Base-by-base conservation (phyloP, 2,888 invertebrate species). In the Clistopyga incitator region DNA sequence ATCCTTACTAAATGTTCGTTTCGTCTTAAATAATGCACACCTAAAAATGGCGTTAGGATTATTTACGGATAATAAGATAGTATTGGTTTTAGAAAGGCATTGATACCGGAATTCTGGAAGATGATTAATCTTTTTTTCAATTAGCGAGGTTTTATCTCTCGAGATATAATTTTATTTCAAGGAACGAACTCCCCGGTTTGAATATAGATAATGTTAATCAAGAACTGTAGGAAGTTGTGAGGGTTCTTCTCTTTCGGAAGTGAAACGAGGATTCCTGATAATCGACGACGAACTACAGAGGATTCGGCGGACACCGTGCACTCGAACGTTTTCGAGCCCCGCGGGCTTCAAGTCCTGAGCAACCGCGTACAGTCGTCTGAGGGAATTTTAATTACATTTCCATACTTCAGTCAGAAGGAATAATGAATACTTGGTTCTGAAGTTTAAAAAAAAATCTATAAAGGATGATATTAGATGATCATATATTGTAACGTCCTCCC, bases 221-320 rank as follows among this genome's bases (percentile, higher is more conserved):
- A 38, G 10, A 10, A 10, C 10, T 10, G 18, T 38, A 47, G 18
- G 10, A 18, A 1, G 18, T 10, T 8, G 4, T 8, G 2, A 10
- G 15, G 18, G 15, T 52, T 29, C 47, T 3, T 11, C 11, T 47
- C n/a, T 75, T 29, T 68, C 42, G 52, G 42, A 29, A 42, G 18
- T 29, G 20, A 52, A 61, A 82, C 45, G 34, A 65, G 34, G 72
- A 61, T 65, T 74, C 50, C n/a, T 25, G 61, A 75, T 75, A 18
- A 23, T 45, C 68, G 54, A 47, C 38, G 59, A 45, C 77, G 68
- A 25, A 42, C 42, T 25, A 65, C 71, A 79, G 34, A 59, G 59
- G 71, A 79, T 79, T 82, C 74, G 45, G 82, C 74, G 45, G 82
- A 54, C 74, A 34, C 50, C 78, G 82, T 25, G 68, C 59, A 68